Evolutionary conservation across 2,797 vertebrate species (phyloP).

Genomic region (Halcyon leucocephala): DNA sequence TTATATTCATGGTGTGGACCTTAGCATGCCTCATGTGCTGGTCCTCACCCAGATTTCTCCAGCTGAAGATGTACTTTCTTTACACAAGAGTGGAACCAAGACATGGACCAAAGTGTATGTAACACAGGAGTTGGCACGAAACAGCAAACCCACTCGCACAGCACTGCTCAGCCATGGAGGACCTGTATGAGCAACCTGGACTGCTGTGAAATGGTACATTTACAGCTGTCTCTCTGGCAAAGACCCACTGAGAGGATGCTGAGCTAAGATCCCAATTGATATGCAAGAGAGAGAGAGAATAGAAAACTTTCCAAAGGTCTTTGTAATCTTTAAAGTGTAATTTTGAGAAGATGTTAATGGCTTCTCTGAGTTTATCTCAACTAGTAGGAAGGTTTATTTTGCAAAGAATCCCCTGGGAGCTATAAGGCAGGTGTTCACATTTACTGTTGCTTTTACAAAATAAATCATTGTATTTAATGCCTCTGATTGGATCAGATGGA

Average conservation of each 20-base stretch:
- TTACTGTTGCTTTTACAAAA: constrained; percentile 3
- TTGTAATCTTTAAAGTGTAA: background rate
- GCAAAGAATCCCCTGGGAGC: background rate
- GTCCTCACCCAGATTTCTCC: background rate
- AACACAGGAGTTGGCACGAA: background rate
- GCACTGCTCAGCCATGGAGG: background rate
- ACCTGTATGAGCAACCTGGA: no score
- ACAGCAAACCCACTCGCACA: background rate
- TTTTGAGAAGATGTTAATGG: background rate
- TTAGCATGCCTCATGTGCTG: accelerated
- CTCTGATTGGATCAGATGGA: background rate
- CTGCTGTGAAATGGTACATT: background rate
- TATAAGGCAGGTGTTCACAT: background rate
- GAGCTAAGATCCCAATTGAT: background rate
- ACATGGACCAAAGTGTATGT: background rate
- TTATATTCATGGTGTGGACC: background rate
- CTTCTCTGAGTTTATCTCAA: background rate
- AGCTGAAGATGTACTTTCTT: background rate
- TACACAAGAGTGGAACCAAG: background rate
- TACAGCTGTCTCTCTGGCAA: background rate
- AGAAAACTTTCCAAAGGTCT: background rate
- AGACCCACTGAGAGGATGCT: background rate
- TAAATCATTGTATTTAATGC: background rate
- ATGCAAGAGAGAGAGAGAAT: background rate
- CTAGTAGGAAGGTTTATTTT: background rate